phyloP scores from a whole-genome alignment of 1,140 invertebrate species.

The Megalonaias nervosa region DNA sequence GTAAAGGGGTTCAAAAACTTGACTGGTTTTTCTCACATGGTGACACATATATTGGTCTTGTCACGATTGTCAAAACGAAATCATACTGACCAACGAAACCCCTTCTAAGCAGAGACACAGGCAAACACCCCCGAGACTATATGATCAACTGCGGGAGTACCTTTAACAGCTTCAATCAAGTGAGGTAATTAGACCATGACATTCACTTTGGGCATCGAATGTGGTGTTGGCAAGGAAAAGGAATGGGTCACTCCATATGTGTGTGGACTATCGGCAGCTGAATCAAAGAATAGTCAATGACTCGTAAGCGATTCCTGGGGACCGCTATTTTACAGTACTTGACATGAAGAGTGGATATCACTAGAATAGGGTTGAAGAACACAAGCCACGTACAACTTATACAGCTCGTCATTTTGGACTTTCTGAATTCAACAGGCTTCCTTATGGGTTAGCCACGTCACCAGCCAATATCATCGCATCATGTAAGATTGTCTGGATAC shows the following conservation, averaged over 20 bases:
- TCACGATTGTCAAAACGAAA: background rate
- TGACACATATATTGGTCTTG: background rate
- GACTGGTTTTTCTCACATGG: conserved; percentile 1
- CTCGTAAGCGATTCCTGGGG: conserved; percentile 2
- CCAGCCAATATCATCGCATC: conserved; percentile 5
- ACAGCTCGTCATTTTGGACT: conserved; percentile 10
- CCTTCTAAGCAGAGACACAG: conserved; percentile 13
- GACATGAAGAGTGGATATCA: conserved; percentile 4
- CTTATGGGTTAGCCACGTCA: background rate
- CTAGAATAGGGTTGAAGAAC: conserved; percentile 4
- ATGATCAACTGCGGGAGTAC: conserved; percentile 3
- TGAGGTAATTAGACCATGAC: conserved; percentile 3
- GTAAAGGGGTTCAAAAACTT: background rate
- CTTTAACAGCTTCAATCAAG: conserved; percentile 5
- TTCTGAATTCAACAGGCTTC: conserved; percentile 9
- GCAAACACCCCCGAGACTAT: background rate
- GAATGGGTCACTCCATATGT: background rate
- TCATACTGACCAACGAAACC: background rate
- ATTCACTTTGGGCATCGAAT: conserved; percentile 8
- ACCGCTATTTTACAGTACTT: conserved; percentile 6
- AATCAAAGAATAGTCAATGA: conserved; percentile 10
- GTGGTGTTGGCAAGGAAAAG: conserved; percentile 11
- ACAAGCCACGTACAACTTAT: conserved; percentile 14
- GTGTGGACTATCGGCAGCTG: background rate
- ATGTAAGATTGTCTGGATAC: conserved; percentile 5